These are phyloP conservation scores for Periophthalmodon schlosseri DNA, from an alignment of 2,113 vertebrate species.

Conservation along the genomic window DNA sequence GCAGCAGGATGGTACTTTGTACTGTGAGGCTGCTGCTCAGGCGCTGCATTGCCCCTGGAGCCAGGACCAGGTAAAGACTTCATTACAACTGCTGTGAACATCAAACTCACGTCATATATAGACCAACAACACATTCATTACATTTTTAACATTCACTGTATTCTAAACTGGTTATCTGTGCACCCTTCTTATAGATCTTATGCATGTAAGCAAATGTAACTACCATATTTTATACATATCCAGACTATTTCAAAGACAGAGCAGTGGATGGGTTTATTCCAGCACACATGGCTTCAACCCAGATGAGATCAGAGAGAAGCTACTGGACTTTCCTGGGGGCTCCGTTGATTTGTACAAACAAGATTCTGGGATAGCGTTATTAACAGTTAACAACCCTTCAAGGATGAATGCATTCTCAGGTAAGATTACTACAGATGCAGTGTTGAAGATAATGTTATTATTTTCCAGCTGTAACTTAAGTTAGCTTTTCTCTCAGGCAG, in stretches of 20 bases:
- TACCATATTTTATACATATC: background rate
- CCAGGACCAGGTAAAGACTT: slow-evolving; percentile 59
- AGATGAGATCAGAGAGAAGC: slow-evolving; percentile 79
- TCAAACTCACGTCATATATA: background rate
- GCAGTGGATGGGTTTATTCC: slow-evolving; percentile 69
- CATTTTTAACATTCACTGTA: too few relatives aligned
- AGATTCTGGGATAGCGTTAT: slow-evolving; percentile 83
- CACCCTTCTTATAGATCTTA: too few relatives aligned
- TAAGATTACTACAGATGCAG: slow-evolving; percentile 52
- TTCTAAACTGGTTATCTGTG: too few relatives aligned
- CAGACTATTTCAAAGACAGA: slow-evolving; percentile 66
- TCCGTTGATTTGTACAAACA: slow-evolving; percentile 85
- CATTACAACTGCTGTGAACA: background rate
- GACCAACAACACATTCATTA: too few relatives aligned
- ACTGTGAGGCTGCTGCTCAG: slow-evolving; percentile 65
- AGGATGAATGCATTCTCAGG: slow-evolving; percentile 95
- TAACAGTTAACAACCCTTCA: slow-evolving; percentile 88
- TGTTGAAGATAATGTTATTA: background rate
- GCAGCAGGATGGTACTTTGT: slow-evolving; percentile 79
- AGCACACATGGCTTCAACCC: slow-evolving; percentile 75
- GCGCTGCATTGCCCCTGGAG: slow-evolving; percentile 26
- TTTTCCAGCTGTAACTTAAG: too few relatives aligned
- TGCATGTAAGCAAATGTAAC: background rate
- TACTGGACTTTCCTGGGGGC: slow-evolving; percentile 85
- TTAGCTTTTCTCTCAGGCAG: slow-evolving; percentile 74